A percentile compares a stretch with the other conserved stretches of the same genome.
Conservation (phyloP, 2,888 invertebrate genomes). For the Agriopis marginaria region DNA sequence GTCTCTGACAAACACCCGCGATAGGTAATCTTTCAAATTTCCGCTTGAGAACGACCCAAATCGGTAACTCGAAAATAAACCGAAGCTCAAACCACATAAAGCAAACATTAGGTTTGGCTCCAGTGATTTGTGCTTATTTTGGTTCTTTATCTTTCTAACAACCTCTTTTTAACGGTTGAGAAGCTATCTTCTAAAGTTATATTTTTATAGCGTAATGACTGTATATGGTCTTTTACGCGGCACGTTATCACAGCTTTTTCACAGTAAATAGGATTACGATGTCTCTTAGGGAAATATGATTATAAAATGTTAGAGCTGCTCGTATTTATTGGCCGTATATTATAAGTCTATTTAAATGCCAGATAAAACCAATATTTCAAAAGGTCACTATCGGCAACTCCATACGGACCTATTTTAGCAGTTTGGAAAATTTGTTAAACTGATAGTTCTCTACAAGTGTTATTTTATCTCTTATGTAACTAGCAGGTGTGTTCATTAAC, state of each 20-base stretch:
- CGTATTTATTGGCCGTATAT: neutral
- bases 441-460: too few species aligned
- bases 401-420: too few species aligned
- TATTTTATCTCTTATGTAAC: too few species aligned
- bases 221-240: conserved; percentile 3
- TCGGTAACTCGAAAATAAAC: conserved; percentile 15
- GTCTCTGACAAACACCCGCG: conserved; percentile 40
- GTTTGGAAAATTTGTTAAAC: too few species aligned
- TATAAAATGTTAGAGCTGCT: conserved; percentile 1
- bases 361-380: too few species aligned
- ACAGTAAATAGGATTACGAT: conserved; percentile 11
- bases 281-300: conserved; percentile 14
- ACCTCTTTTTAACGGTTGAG: conserved; percentile 8
- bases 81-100: conserved; percentile 13
- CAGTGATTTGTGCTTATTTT: conserved; percentile 15
- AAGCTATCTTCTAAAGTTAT: conserved; percentile 7
- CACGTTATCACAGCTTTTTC: conserved; percentile 6
- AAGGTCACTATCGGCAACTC: too few species aligned
- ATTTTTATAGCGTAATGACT: conserved; percentile 9
- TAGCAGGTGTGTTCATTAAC: too few species aligned
- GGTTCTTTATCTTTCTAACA: neutral
- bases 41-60: conserved; percentile 34
- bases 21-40: conserved; percentile 49
- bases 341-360: too few species aligned
- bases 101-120: conserved; percentile 15